Base-by-base conservation (phyloP, 2,797 vertebrate species). In the Brachyrhaphis roseni region DNA sequence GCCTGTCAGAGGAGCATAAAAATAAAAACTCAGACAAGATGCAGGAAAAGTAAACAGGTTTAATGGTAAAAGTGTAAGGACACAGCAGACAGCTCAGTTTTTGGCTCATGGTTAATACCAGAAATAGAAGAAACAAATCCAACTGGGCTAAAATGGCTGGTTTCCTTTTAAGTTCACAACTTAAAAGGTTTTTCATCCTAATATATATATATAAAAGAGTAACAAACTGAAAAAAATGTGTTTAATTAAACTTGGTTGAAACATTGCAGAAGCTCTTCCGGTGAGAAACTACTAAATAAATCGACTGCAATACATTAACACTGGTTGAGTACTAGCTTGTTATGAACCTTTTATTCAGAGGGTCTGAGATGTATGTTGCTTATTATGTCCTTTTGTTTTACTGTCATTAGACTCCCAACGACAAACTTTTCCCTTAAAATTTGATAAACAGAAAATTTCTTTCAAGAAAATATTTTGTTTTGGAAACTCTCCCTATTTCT, bases 1-100 rank as follows among this genome's bases (percentile, higher is more conserved):
- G 98, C 95, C 98, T 99, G 94, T 79, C 8, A 59, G 85, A 5
- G 59, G 5, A 43, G 49, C 1, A 53, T 18, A 41, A 46, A 47
- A 74, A 78, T 45, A 72, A 75, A 68, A 55, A 16, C 8, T 80
- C 70, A 83, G 31, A 72, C 43, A 80, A 64, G 28, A 34, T 31
- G 0, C 45, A 72, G 75, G 66, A 34, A 46, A 15, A 79, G 20
- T 45, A 0, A 26, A 43, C 6, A 16, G 26, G 41, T 47, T 8
- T 43, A 10, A 39, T 39, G 36, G 34, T 23, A 41, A 68, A 39
- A 64, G 8, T 5, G 28, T 18, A 34, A 34, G 28, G 8, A 20
- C 3, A 1, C 18, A 64, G 59, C 59, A 62, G 59, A 34, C 26
- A 62, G 28, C 13, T 16, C 13, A 34, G 57, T 16, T 34, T 62